These are phyloP conservation scores for Cassiopea andromeda DNA, from an alignment of 30 jellyfish, hydroid and myxozoan genomes.

Conservation along the genomic window DNA sequence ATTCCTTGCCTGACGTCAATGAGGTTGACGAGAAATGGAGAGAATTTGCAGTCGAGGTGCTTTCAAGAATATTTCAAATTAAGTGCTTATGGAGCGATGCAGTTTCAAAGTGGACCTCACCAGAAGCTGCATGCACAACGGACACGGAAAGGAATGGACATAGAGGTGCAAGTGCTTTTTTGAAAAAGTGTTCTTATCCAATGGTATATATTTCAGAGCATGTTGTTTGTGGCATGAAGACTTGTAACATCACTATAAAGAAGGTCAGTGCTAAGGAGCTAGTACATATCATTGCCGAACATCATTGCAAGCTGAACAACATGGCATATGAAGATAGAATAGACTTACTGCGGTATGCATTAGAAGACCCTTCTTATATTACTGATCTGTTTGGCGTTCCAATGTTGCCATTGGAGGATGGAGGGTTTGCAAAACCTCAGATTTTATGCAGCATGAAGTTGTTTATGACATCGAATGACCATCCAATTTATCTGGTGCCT, in stretches of 20 bases:
- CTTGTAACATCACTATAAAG: not conserved
- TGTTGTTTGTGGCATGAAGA: not conserved
- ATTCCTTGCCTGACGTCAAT: conserved; percentile 27
- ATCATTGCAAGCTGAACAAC: not conserved
- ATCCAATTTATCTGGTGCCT: conserved; percentile 41
- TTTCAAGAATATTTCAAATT: not conserved
- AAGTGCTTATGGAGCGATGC: conserved; percentile 54
- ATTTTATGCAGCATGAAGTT: not conserved
- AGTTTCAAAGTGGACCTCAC: conserved; percentile 29
- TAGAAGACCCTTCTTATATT: conserved; percentile 24
- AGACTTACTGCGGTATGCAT: conserved; percentile 9
- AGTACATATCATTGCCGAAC: not conserved
- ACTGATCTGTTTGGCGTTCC: conserved; percentile 20
- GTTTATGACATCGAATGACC: conserved; percentile 24
- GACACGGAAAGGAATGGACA: not conserved
- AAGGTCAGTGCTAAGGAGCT: conserved; percentile 1
- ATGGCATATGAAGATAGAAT: conserved; percentile 13
- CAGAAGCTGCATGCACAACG: not conserved
- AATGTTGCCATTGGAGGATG: conserved; percentile 38
- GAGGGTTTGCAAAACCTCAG: conserved; percentile 27
- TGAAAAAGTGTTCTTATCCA: not conserved
- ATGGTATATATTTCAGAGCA: conserved; percentile 34
- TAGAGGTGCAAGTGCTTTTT: conserved; percentile 1
- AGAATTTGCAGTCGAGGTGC: conserved; percentile 17
- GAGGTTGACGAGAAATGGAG: conserved; percentile 48